These are phyloP conservation scores for Tringa solitaria DNA, from an alignment of 2,113 vertebrate species.

Conservation along the genomic window DNA sequence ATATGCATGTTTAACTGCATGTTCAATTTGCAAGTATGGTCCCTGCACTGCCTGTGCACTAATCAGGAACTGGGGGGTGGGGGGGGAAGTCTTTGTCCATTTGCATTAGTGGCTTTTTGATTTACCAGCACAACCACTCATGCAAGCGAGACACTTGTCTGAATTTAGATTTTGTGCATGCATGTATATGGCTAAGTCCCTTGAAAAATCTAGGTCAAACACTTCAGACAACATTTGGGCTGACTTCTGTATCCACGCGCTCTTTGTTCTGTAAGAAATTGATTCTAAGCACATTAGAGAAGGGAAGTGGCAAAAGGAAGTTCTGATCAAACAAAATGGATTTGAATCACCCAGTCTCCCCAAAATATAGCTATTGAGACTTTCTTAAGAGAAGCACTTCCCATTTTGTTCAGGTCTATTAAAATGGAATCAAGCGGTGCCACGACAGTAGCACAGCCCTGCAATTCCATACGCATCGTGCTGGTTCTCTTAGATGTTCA, in stretches of 20 bases:
- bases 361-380: neutral
- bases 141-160: neutral
- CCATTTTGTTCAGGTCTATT: neutral
- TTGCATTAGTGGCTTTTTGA: neutral
- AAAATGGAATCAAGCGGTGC: neutral
- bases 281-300: neutral
- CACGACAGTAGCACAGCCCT: neutral
- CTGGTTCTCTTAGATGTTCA: neutral
- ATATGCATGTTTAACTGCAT: neutral
- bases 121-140: neutral
- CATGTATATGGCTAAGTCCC: neutral
- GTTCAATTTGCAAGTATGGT: neutral
- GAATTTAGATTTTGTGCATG: neutral
- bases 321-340: neutral
- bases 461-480: neutral
- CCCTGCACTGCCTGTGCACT: neutral
- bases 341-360: neutral
- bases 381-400: neutral
- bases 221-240: neutral
- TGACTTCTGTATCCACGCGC: neutral
- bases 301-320: neutral
- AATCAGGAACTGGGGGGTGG: neutral
- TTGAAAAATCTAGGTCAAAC: constrained; percentile 24
- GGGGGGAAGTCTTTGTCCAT: neutral
- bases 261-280: neutral